Conservation (phyloP, 2,113 vertebrate species). For the Brachypodius melanocephalos region DNA sequence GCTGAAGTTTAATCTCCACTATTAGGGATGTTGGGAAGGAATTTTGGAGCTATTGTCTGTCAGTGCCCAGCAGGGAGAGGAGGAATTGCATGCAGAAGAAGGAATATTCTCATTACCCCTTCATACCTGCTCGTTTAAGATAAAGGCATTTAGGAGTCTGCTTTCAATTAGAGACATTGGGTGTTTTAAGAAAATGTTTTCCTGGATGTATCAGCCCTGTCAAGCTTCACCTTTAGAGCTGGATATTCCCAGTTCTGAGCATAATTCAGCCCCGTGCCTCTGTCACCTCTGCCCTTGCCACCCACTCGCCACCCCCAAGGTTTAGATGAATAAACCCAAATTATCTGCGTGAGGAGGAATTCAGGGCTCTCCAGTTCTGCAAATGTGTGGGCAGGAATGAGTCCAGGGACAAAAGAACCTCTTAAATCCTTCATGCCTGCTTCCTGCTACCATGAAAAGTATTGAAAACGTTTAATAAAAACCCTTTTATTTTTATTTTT, state of each 20-base stretch:
- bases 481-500: neutral
- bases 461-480: neutral
- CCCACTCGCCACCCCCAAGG: neutral
- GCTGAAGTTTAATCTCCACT: neutral
- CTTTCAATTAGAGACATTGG: neutral
- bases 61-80: neutral
- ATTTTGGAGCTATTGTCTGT: neutral
- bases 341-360: neutral
- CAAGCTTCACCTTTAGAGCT: neutral
- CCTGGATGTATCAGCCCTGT: neutral
- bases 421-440: neutral
- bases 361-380: neutral
- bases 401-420: slow-evolving; percentile 20
- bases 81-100: neutral
- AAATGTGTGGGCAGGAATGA: neutral
- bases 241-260: neutral
- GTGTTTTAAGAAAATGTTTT: neutral
- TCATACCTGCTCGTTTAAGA: neutral
- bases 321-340: neutral
- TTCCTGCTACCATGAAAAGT: neutral
- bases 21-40: neutral
- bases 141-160: neutral
- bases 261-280: neutral
- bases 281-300: neutral
- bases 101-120: neutral